Evolutionary conservation across 2,113 vertebrate species (phyloP).

Genomic region (Gambusia holbrooki): DNA sequence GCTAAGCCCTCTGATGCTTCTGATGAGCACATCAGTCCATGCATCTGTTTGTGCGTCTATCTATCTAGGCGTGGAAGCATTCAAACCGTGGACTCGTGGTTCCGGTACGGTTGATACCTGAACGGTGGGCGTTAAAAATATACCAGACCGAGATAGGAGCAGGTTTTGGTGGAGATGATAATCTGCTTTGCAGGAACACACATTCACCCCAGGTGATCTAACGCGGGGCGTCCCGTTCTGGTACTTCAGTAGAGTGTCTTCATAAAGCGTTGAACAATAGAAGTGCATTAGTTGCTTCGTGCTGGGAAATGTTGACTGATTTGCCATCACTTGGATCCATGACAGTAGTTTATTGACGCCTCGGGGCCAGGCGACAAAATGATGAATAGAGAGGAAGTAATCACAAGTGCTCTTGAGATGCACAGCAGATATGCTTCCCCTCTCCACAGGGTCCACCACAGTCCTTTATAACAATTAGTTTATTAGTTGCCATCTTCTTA

Average conservation of each 20-base stretch:
- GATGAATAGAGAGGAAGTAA: slow-evolving; percentile 76
- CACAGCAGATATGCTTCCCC: slow-evolving; percentile 45
- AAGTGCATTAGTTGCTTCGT: slow-evolving; percentile 63
- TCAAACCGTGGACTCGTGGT: slow-evolving; percentile 33
- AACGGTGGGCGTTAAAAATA: neutral
- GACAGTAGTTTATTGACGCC: slow-evolving; percentile 78
- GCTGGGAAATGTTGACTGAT: slow-evolving; percentile 60
- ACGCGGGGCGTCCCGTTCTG: slow-evolving; percentile 40
- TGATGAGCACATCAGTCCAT: slow-evolving; percentile 63
- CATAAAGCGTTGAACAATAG: slow-evolving; percentile 65
- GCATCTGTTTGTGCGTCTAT: slow-evolving; percentile 49
- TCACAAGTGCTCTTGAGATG: slow-evolving; percentile 68
- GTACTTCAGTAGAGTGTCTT: slow-evolving; percentile 51
- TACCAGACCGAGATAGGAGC: slow-evolving; percentile 17
- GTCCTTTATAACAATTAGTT: slow-evolving; percentile 58
- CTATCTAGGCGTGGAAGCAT: slow-evolving; percentile 47
- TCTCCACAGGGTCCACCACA: slow-evolving; percentile 39
- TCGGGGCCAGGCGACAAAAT: slow-evolving; percentile 70
- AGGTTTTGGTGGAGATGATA: slow-evolving; percentile 23
- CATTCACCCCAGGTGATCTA: slow-evolving; percentile 59
- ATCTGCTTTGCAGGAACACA: slow-evolving; percentile 50
- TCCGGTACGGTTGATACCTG: slow-evolving; percentile 47
- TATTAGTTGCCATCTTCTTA: slow-evolving; percentile 54
- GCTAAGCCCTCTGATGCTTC: slow-evolving; percentile 70
- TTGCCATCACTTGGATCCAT: slow-evolving; percentile 69